These are phyloP conservation scores for Drosophila conformis DNA, from an alignment of 2,888 invertebrate species.

Conservation along the genomic window DNA sequence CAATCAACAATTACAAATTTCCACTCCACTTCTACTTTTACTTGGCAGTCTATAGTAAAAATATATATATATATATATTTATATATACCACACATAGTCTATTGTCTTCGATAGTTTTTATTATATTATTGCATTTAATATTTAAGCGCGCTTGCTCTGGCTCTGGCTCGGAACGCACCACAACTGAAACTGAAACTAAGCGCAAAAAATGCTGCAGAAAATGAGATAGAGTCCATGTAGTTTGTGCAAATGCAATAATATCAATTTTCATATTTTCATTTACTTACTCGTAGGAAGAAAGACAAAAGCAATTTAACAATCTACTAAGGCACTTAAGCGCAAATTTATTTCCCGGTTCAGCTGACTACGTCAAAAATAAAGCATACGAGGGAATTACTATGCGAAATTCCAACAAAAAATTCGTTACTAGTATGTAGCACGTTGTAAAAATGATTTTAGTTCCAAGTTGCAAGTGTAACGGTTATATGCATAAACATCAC, in stretches of 20 bases:
- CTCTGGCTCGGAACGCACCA: slow-evolving; percentile 35
- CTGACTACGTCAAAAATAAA: slow-evolving; percentile 6
- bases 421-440: slow-evolving; percentile 5
- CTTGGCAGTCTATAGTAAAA: background rate
- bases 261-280: slow-evolving; percentile 76
- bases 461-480: slow-evolving; percentile 29
- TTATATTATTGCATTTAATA: slow-evolving; percentile 47
- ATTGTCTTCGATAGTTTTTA: slow-evolving; percentile 31
- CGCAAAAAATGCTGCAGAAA: slow-evolving; percentile 49
- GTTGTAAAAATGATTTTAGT: slow-evolving; percentile 28
- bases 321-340: slow-evolving; percentile 78
- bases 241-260: slow-evolving; percentile 72
- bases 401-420: slow-evolving; percentile 24
- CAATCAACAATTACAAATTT: background rate
- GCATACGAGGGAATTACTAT: slow-evolving; percentile 6
- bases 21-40: slow-evolving; percentile 18
- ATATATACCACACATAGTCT: slow-evolving; percentile 1
- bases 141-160: slow-evolving; percentile 28
- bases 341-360: slow-evolving; percentile 57
- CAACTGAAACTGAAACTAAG: slow-evolving; percentile 57
- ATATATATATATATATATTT: background rate
- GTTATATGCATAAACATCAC: slow-evolving; percentile 68
- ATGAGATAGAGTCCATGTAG: slow-evolving; percentile 52
- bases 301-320: slow-evolving; percentile 83
- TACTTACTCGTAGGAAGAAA: slow-evolving; percentile 55